Conservation (phyloP, 1,140 invertebrate species). For the Gryon sp. region DNA sequence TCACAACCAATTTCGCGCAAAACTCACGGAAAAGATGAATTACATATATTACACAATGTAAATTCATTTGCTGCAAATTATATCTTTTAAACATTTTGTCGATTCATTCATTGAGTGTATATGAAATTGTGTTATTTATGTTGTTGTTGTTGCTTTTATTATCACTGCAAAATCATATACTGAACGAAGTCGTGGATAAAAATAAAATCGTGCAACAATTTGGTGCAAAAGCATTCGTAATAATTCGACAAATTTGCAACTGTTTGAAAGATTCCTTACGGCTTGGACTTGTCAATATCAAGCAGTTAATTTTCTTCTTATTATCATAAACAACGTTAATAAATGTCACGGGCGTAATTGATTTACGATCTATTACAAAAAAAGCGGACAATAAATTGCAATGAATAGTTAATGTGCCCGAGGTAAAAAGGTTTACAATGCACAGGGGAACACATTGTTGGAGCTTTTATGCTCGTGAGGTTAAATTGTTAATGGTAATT, state of each 20-base stretch:
- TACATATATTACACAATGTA: too few relatives aligned
- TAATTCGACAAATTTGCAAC: conserved; percentile 57
- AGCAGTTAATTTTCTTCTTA: conserved; percentile 62
- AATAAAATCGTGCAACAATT: too few relatives aligned
- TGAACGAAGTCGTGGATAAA: too few relatives aligned
- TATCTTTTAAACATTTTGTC: too few relatives aligned
- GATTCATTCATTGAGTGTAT: too few relatives aligned
- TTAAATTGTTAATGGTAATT: conserved; percentile 50
- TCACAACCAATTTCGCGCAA: too few relatives aligned
- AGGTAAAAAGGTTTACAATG: conserved; percentile 52
- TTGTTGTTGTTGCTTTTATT: too few relatives aligned
- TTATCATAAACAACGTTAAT: conserved; percentile 63
- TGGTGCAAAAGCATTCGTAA: too few relatives aligned
- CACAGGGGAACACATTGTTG: conserved; percentile 46
- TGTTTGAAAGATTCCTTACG: conserved; percentile 49
- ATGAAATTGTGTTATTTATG: too few relatives aligned
- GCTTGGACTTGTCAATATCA: conserved; percentile 56
- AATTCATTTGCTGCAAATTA: too few relatives aligned
- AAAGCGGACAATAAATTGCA: conserved; percentile 57
- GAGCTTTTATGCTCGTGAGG: conserved; percentile 33
- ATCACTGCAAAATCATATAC: too few relatives aligned
- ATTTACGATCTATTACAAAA: conserved; percentile 63
- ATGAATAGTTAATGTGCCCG: conserved; percentile 59
- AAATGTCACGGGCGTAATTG: conserved; percentile 56
- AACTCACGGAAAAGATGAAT: too few relatives aligned